Conservation (phyloP, 2,888 invertebrate genomes). For the Schrankia costaestrigalis region DNA sequence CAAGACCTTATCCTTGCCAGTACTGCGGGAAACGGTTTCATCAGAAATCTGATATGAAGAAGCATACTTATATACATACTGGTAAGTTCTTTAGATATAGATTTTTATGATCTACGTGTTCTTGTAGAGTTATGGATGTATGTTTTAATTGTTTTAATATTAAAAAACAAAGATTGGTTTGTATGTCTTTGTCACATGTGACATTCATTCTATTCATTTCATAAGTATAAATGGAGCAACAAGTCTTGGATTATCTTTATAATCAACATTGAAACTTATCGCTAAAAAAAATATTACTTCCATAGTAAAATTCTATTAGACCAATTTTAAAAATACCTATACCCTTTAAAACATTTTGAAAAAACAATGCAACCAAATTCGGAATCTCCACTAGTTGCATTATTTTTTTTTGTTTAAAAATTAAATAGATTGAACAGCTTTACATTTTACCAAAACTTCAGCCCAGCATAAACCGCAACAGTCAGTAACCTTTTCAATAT, state of each 20-base stretch:
- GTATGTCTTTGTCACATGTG: too few relatives aligned
- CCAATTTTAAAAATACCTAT: neutral
- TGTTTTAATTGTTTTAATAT: too few relatives aligned
- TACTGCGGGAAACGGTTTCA: constrained; percentile 99
- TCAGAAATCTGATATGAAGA: constrained; percentile 99
- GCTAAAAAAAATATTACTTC: neutral
- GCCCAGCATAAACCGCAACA: constrained; percentile 6
- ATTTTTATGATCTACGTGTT: neutral
- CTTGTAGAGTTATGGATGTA: neutral
- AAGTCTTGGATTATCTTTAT: too few relatives aligned
- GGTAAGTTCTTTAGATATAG: constrained; percentile 82
- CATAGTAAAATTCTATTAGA: neutral
- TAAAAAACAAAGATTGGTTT: too few relatives aligned
- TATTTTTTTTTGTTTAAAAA: too few relatives aligned
- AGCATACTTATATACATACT: constrained; percentile 97
- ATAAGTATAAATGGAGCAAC: too few relatives aligned
- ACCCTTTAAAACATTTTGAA: too few relatives aligned
- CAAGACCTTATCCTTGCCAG: constrained; percentile 97
- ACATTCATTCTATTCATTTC: too few relatives aligned
- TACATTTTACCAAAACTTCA: constrained; percentile 3
- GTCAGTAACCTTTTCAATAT: constrained; percentile 19
- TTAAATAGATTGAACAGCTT: neutral
- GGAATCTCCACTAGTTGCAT: too few relatives aligned
- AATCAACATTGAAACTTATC: neutral
- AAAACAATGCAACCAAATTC: too few relatives aligned